phyloP scores from a whole-genome alignment of 2,113 vertebrate species.

The Gymnogyps californianus region DNA sequence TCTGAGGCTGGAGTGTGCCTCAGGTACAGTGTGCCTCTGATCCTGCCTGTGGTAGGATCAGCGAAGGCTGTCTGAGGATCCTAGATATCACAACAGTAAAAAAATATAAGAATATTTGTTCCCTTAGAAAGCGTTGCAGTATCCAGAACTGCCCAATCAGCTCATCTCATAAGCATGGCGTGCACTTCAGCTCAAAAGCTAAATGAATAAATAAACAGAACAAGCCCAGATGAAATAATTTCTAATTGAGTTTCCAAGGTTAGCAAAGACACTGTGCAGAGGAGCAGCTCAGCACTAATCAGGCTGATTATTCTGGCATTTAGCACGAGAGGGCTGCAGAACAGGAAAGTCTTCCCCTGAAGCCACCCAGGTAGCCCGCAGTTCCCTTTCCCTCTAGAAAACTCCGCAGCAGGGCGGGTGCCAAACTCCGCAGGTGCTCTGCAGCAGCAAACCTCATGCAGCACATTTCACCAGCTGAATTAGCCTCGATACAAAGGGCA shows the following conservation, averaged over 20 bases:
- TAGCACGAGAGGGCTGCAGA: background rate
- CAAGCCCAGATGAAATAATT: background rate
- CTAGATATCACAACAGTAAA: background rate
- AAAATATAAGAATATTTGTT: background rate
- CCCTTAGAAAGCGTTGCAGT: background rate
- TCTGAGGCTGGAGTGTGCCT: background rate
- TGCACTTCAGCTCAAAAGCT: background rate
- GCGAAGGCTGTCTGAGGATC: background rate
- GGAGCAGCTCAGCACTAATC: background rate
- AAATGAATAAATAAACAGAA: background rate
- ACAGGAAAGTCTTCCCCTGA: background rate
- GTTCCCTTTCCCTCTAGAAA: background rate
- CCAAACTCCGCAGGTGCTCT: background rate
- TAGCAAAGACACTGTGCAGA: background rate
- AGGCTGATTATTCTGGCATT: background rate
- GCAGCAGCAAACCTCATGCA: background rate
- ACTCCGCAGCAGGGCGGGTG: background rate
- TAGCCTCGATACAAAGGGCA: background rate
- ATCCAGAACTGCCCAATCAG: background rate
- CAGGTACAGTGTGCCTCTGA: too few relatives aligned
- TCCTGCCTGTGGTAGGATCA: background rate
- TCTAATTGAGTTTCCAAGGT: background rate
- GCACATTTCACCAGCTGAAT: background rate
- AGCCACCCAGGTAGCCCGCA: accelerated
- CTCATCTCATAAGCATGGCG: background rate